phyloP scores from a whole-genome alignment of 2,797 vertebrate genomes.

The Mormyrus hasselquistii region DNA sequence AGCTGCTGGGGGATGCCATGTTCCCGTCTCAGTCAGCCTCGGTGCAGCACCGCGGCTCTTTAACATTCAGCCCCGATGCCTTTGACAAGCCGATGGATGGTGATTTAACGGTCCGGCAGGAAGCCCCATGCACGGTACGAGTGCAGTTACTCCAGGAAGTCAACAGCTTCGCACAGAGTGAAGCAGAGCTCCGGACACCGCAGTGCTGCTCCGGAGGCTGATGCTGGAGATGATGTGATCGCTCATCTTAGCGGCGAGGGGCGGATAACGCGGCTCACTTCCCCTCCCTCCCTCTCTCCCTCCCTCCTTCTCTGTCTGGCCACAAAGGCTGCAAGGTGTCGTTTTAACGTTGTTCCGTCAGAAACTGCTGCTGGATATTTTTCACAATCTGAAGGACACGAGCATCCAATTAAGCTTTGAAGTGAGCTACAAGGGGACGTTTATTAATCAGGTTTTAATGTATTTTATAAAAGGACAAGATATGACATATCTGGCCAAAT shows the following conservation, averaged over 20 bases:
- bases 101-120: not conserved
- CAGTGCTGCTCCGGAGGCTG: not conserved
- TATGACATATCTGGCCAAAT: not conserved
- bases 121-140: not conserved
- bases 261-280: not conserved
- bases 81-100: constrained; percentile 33
- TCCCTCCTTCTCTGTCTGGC: not conserved
- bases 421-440: not conserved
- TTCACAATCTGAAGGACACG: not conserved
- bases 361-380: not conserved
- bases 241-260: constrained; percentile 1
- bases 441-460: not conserved
- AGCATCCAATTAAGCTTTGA: not conserved
- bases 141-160: not conserved
- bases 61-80: constrained; percentile 53
- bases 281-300: not conserved
- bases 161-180: not conserved
- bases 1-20: constrained; percentile 77
- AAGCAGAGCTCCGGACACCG: not conserved
- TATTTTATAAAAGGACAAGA: not conserved
- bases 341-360: not conserved
- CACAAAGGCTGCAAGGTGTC: not conserved
- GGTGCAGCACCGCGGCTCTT: constrained; percentile 56
- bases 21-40: constrained; percentile 61
- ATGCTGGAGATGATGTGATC: not conserved